Base-by-base conservation (phyloP, 2,113 vertebrate species). In the Natator depressus region DNA sequence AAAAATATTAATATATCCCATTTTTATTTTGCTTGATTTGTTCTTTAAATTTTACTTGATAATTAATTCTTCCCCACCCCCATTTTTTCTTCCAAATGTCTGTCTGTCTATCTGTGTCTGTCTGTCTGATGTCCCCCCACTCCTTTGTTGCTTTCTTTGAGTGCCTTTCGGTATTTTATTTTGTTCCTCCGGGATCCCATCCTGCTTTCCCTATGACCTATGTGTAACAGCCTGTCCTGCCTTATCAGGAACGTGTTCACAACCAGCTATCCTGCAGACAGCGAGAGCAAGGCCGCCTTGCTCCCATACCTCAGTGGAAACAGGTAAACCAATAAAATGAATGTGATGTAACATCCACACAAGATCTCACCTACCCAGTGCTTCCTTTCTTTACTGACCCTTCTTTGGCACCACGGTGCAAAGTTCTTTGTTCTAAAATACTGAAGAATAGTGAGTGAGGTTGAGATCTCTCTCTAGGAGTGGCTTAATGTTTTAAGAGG, bases 271-370 rank as follows among this genome's bases (percentile, higher is more conserved):
- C 97, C 96, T 96, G 97, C 96, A 98, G 97, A 94, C 95, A 96
- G 89, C 98, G 98, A 94, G 98, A 99, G 97, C 98, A 99, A 94
- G 97, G 98, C 88, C 98, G 93, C 76, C 97, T 98, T 98, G 98
- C 98, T 84, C 98, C 98, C 89, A 97, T 98, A 49, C 99, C 99
- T 46, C 99, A 98, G 81, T 99, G 99, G 99, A 99, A 99, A 99
- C 99, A 99, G 99, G 99, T 99, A 99, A 99, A 98, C 89, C 94
- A 96, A 93, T 42, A 92, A 14, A 42, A 87, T 97, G 82, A 79
- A 75, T 95, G 51, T 75, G 59, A n/a, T 88, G 10, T 51, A 5
- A 49, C 94, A 84, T 46, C 47, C 85, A 89, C 82, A 85, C 82
- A 88, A 72, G 82, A 22, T 72, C 80, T 87, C 35, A 88, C 3